These are phyloP conservation scores for Lophotis ruficrista DNA, from an alignment of 2,113 vertebrate genomes.

Conservation along the genomic window DNA sequence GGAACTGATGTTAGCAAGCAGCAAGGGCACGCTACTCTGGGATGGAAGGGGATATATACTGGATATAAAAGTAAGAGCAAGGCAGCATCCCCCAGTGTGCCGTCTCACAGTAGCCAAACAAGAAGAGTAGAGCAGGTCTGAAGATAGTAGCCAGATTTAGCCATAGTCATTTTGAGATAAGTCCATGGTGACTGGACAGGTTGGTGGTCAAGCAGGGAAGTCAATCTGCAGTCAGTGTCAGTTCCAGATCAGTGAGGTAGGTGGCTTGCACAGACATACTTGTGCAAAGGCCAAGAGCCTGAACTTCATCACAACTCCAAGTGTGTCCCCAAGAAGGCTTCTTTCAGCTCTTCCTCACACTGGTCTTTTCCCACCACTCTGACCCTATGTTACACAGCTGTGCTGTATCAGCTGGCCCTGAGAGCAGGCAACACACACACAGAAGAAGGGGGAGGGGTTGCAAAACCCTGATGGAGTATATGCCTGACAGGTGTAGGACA, in stretches of 20 bases:
- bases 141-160: background rate
- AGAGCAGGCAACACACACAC: background rate
- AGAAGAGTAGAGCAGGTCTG: background rate
- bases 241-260: background rate
- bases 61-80: background rate
- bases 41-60: background rate
- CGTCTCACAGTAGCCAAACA: background rate
- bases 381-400: background rate
- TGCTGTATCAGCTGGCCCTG: background rate
- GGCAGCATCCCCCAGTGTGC: background rate
- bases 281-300: background rate
- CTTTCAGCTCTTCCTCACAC: background rate
- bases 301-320: background rate
- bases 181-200: background rate
- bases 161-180: background rate
- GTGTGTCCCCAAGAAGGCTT: background rate
- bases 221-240: background rate
- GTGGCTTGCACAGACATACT: background rate
- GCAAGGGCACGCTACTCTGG: background rate
- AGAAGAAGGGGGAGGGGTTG: background rate
- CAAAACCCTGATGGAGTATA: background rate
- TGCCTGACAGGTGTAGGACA: background rate
- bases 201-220: background rate
- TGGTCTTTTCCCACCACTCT: background rate
- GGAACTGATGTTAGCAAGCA: background rate